phyloP scores from a whole-genome alignment of 2,113 vertebrate species.

The Heptranchias perlo region DNA sequence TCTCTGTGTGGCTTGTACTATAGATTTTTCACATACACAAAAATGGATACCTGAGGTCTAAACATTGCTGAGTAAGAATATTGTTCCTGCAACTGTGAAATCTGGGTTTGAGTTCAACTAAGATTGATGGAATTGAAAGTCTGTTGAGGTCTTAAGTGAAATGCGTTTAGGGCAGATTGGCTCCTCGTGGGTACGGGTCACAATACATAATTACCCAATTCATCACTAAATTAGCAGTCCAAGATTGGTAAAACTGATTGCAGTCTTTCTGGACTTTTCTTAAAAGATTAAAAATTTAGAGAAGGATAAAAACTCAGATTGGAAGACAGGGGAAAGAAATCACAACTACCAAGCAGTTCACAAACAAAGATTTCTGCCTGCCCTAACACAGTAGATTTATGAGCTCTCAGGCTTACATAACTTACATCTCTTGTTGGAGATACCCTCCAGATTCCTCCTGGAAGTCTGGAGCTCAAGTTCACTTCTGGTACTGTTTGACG shows the following conservation, averaged over 20 bases:
- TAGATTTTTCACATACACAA: not conserved
- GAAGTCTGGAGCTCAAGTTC: constrained; percentile 48
- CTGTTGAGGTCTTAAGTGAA: no score
- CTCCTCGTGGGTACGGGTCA: not conserved
- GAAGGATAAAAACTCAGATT: not conserved
- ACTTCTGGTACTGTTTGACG: constrained; percentile 53
- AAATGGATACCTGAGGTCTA: not conserved
- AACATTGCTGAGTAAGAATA: not conserved
- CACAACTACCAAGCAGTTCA: not conserved
- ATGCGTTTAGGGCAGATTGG: no score
- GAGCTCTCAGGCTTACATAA: not conserved
- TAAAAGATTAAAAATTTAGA: not conserved
- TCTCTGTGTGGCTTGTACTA: no score
- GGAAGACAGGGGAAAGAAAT: not conserved
- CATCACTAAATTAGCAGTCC: not conserved
- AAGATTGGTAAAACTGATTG: not conserved
- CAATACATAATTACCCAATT: not conserved
- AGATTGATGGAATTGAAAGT: not conserved
- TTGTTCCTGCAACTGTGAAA: not conserved
- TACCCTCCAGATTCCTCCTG: constrained; percentile 46
- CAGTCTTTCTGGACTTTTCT: not conserved
- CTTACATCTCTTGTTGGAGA: constrained; percentile 58
- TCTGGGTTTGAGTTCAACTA: not conserved
- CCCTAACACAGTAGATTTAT: not conserved
- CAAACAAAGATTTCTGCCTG: not conserved